Evolutionary conservation across 2,888 invertebrate genomes (phyloP).

Genomic region (Agrochola lychnidis): DNA sequence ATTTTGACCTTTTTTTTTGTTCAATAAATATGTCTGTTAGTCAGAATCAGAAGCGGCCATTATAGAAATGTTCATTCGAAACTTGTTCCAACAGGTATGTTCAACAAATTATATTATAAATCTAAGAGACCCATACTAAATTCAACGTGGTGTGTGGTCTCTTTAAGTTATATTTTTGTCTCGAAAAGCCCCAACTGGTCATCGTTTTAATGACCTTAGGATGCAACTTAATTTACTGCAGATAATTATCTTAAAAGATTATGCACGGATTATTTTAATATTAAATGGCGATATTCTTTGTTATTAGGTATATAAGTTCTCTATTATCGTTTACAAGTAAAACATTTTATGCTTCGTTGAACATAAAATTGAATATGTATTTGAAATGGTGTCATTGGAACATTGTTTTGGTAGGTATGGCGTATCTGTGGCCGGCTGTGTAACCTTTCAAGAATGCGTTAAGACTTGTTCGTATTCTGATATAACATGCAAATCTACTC

Average conservation of each 20-base stretch:
- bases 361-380: constrained; percentile 11
- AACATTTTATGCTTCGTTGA: constrained; percentile 1
- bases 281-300: constrained; percentile 37
- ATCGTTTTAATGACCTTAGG: constrained; percentile 65
- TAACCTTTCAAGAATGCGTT: constrained; percentile 38
- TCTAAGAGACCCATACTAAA: constrained; percentile 57
- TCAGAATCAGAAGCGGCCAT: constrained; percentile 9
- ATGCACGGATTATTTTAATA: constrained; percentile 54
- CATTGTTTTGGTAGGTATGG: constrained; percentile 2
- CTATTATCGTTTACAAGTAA: constrained; percentile 16
- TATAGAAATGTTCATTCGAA: constrained; percentile 30
- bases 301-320: constrained; percentile 18
- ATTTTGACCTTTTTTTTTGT: constrained; percentile 11
- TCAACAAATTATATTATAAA: constrained; percentile 55
- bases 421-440: background rate
- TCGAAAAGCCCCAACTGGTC: constrained; percentile 50
- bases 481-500: constrained; percentile 26
- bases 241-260: constrained; percentile 64
- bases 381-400: constrained; percentile 29
- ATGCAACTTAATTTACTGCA: constrained; percentile 71
- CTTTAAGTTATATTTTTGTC: constrained; percentile 57
- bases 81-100: constrained; percentile 36
- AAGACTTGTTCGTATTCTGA: constrained; percentile 25
- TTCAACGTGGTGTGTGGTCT: constrained; percentile 72
- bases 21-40: constrained; percentile 14